phyloP scores from a whole-genome alignment of 2,888 invertebrate species.

The Galeruca laticollis region DNA sequence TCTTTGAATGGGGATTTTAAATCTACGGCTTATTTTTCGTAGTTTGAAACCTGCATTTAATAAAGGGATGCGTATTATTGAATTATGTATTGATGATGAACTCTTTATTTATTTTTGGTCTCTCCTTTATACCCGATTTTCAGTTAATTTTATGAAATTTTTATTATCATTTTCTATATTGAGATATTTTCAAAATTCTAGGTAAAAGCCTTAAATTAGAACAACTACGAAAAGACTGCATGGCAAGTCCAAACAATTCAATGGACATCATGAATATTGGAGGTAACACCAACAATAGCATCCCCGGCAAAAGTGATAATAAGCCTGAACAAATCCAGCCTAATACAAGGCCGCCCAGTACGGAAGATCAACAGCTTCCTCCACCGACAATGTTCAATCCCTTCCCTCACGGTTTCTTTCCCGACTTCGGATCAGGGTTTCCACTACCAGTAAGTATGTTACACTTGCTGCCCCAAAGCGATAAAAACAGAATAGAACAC shows the following conservation, averaged over 20 bases:
- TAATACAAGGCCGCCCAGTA: constrained; percentile 73
- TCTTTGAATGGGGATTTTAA: too few species aligned
- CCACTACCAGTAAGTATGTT: constrained; percentile 89
- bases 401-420: constrained; percentile 85
- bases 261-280: constrained; percentile 69
- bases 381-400: constrained; percentile 80
- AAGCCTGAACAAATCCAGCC: constrained; percentile 60
- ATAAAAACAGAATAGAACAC: constrained; percentile 75
- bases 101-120: too few species aligned
- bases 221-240: constrained; percentile 88
- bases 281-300: constrained; percentile 64
- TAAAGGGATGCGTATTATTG: too few species aligned
- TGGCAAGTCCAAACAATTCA: constrained; percentile 74
- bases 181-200: neutral
- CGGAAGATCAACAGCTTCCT: constrained; percentile 67
- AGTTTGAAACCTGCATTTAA: too few species aligned
- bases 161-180: neutral
- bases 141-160: too few species aligned
- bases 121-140: too few species aligned
- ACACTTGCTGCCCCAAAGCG: constrained; percentile 83
- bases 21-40: too few species aligned
- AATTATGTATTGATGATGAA: too few species aligned
- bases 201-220: constrained; percentile 86
- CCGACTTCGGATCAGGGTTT: constrained; percentile 83
- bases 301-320: constrained; percentile 69